A percentile compares a stretch with the other conserved stretches of the same genome.
These are phyloP conservation scores for Aphidius ervi DNA, from an alignment of 1,140 invertebrate genomes.

Conservation along the genomic window DNA sequence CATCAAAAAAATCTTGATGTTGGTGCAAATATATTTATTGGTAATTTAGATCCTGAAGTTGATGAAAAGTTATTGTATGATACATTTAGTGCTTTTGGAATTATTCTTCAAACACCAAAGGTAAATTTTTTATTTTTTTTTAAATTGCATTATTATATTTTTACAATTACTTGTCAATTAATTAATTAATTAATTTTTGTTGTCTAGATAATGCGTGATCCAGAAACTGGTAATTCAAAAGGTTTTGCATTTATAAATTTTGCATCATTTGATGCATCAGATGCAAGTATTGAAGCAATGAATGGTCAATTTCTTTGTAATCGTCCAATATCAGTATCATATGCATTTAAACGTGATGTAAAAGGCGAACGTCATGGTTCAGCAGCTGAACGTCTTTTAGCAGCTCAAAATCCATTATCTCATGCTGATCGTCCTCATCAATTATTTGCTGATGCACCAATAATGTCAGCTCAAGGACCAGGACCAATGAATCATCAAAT, in stretches of 20 bases:
- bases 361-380: conserved; percentile 98
- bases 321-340: conserved; percentile 95
- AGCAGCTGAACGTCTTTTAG: conserved; percentile 92
- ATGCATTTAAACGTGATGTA: conserved; percentile 99
- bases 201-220: conserved; percentile 96
- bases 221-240: conserved; percentile 98
- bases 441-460: conserved; percentile 92
- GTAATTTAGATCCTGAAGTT: conserved; percentile 99
- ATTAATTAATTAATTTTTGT: conserved; percentile 21
- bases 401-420: conserved; percentile 95
- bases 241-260: conserved; percentile 99
- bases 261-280: conserved; percentile 98
- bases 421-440: conserved; percentile 97
- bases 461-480: conserved; percentile 46
- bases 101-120: conserved; percentile 98
- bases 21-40: conserved; percentile 99
- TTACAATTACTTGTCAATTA: conserved; percentile 3
- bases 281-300: conserved; percentile 99
- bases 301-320: conserved; percentile 99
- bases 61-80: conserved; percentile 99
- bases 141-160: conserved; percentile 2
- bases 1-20: conserved; percentile 99
- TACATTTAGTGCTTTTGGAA: conserved; percentile 99
- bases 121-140: conserved; percentile 50
- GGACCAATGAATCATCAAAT: conserved; percentile 42